A percentile compares a stretch with the other conserved stretches of the same genome.
phyloP scores from a whole-genome alignment of 2,113 vertebrate species.

The Pterocles orientalis region DNA sequence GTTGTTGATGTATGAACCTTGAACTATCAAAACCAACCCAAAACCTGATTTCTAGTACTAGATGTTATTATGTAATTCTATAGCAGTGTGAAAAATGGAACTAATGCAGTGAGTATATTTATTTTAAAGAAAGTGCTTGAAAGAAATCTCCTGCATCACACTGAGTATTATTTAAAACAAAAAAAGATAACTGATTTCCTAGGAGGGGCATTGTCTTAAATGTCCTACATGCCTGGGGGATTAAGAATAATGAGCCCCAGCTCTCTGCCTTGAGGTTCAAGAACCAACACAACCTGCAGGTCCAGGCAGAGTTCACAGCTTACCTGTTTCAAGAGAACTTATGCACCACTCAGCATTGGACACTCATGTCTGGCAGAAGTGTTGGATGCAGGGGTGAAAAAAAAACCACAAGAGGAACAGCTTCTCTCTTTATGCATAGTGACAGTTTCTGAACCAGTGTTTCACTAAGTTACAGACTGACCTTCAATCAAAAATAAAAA shows the following conservation, averaged over 20 bases:
- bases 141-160: constrained; percentile 61
- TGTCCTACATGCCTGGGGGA: neutral
- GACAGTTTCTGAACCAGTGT: constrained; percentile 75
- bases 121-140: constrained; percentile 69
- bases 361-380: neutral
- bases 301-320: constrained; percentile 36
- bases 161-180: constrained; percentile 26
- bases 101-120: constrained; percentile 61
- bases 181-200: neutral
- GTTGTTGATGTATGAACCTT: neutral
- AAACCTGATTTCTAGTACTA: constrained; percentile 71
- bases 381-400: constrained; percentile 2
- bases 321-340: constrained; percentile 7
- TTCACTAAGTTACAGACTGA: constrained; percentile 68
- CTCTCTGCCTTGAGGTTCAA: neutral
- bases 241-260: neutral
- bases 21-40: constrained; percentile 69
- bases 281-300: neutral
- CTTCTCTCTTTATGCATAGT: constrained; percentile 60
- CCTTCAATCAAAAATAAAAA: constrained; percentile 25
- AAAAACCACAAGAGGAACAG: neutral
- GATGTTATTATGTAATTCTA: constrained; percentile 68
- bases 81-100: constrained; percentile 59
- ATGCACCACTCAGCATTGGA: neutral
- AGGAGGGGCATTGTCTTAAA: constrained; percentile 27